Conservation (phyloP, 2,888 invertebrate species). For the Caenorhabditis sulstoni region DNA sequence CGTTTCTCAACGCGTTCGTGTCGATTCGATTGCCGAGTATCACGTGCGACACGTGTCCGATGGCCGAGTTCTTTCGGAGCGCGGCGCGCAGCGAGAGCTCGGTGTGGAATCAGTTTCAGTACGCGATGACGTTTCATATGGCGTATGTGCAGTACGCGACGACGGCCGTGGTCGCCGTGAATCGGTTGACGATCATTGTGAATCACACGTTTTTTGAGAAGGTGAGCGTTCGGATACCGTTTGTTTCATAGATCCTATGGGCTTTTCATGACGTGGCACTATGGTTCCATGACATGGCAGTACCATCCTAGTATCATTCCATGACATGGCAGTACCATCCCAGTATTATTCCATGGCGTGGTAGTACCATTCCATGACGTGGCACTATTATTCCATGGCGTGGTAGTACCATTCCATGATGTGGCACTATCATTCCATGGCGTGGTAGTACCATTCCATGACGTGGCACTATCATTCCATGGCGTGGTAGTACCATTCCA, state of each 20-base stretch:
- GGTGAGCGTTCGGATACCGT: background rate
- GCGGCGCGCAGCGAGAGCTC: background rate
- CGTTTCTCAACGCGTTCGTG: slow-evolving; percentile 5
- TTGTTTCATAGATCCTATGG: background rate
- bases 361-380: no score
- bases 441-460: no score
- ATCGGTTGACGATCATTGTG: slow-evolving; percentile 10
- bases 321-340: no score
- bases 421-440: no score
- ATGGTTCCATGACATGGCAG: no score
- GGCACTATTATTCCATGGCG: no score
- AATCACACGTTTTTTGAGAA: background rate
- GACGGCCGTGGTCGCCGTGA: slow-evolving; percentile 27
- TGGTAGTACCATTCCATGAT: no score
- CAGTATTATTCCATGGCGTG: no score
- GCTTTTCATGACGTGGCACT: no score
- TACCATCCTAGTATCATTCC: no score
- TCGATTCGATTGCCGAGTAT: slow-evolving; percentile 10
- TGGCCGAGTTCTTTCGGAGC: background rate
- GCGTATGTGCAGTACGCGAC: slow-evolving; percentile 25
- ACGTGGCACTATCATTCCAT: no score
- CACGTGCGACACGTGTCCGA: background rate
- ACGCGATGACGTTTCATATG: slow-evolving; percentile 29
- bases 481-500: no score
- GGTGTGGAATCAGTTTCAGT: slow-evolving; percentile 1